Conservation (phyloP, 2,888 invertebrate genomes). For the Pyrochroa serraticornis region DNA sequence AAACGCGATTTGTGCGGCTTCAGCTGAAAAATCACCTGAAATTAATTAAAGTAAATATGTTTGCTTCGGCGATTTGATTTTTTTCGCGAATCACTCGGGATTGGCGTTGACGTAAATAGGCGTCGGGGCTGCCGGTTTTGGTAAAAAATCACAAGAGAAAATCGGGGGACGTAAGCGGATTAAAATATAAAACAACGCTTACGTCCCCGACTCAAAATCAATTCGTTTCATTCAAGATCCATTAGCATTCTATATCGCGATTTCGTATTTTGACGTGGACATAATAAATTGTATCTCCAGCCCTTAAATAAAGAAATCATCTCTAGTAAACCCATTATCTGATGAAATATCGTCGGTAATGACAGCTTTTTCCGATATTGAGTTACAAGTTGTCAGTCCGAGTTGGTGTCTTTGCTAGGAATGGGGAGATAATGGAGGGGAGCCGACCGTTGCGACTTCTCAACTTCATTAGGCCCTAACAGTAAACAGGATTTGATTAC, state of each 20-base stretch:
- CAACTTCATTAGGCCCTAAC: constrained; percentile 30
- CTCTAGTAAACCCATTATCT: constrained; percentile 35
- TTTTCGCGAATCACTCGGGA: neutral
- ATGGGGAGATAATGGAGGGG: constrained; percentile 19
- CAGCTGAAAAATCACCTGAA: too few species aligned
- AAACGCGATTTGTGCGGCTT: too few species aligned
- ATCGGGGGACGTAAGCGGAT: too few species aligned
- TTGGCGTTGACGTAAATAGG: neutral
- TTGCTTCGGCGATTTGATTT: constrained; percentile 1
- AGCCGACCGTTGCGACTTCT: constrained; percentile 18
- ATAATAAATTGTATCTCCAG: constrained; percentile 29
- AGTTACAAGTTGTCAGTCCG: constrained; percentile 42
- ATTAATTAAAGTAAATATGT: too few species aligned
- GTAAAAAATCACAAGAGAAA: too few species aligned
- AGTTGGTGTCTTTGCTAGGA: constrained; percentile 22
- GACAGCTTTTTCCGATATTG: constrained; percentile 44
- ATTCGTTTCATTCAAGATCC: constrained; percentile 9
- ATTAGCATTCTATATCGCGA: constrained; percentile 20
- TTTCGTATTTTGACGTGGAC: constrained; percentile 23
- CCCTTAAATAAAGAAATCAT: constrained; percentile 33
- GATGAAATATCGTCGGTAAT: constrained; percentile 38
- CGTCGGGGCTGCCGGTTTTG: neutral
- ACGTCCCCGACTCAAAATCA: neutral
- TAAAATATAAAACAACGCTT: too few species aligned
- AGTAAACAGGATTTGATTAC: constrained; percentile 33